Percentiles rank a stretch among this genome's conserved stretches.
Evolutionary conservation across 2,113 vertebrate genomes (phyloP).

Genomic region (Hemiprocne comata): DNA sequence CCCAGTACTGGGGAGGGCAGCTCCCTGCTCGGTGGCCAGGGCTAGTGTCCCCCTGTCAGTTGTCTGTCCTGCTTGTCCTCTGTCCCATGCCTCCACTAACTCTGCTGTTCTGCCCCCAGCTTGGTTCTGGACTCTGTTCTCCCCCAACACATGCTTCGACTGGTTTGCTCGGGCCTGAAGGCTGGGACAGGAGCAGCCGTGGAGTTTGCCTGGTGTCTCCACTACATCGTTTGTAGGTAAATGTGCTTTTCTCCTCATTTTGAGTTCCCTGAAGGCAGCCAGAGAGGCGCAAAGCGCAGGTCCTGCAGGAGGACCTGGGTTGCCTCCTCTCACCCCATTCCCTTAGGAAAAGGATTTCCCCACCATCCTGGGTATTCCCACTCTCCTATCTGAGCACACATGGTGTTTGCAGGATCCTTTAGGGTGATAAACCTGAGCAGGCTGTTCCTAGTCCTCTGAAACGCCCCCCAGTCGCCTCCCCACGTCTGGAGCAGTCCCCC

Average conservation of each 20-base stretch:
- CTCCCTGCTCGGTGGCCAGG: neutral
- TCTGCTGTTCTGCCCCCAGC: constrained; percentile 69
- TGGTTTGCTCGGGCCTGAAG: constrained; percentile 79
- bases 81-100: neutral
- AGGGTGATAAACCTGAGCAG: neutral
- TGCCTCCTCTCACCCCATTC: neutral
- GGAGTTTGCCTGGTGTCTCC: constrained; percentile 94
- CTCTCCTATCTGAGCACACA: fast-evolving
- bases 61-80: neutral
- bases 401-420: neutral
- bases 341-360: neutral
- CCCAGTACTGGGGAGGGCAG: fast-evolving
- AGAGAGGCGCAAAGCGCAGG: fast-evolving
- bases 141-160: constrained; percentile 79
- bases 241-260: neutral
- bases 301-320: fast-evolving
- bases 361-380: neutral
- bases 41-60: neutral
- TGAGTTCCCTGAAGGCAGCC: neutral
- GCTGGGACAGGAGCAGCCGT: constrained; percentile 82
- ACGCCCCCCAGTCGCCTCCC: fast-evolving
- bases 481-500: neutral
- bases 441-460: neutral
- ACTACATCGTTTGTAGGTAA: constrained; percentile 92
- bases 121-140: constrained; percentile 81